A percentile compares a stretch with the other conserved stretches of the same genome.
These are phyloP conservation scores for Antrozous pallidus DNA, from an alignment of 2,797 vertebrate genomes.

Conservation along the genomic window DNA sequence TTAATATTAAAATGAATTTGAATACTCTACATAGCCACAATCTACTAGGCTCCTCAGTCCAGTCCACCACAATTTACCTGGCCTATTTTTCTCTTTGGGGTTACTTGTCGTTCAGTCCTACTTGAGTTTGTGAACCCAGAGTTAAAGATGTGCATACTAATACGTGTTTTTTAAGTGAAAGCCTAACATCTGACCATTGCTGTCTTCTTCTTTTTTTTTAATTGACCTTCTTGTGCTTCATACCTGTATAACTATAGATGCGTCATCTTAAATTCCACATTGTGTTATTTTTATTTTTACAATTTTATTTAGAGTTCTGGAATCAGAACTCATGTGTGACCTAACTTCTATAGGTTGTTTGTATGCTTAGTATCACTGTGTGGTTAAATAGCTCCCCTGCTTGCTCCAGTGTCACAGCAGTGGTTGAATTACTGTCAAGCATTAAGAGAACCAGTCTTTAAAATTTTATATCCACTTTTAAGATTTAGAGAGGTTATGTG, in stretches of 20 bases:
- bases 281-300: background rate
- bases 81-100: background rate
- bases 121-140: background rate
- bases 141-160: background rate
- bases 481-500: conserved; percentile 15
- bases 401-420: background rate
- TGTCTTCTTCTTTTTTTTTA: background rate
- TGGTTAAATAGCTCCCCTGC: background rate
- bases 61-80: background rate
- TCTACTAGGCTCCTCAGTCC: background rate
- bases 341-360: background rate
- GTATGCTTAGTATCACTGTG: background rate
- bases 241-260: background rate
- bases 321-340: background rate
- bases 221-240: background rate
- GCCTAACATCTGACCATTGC: background rate
- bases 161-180: background rate
- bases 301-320: background rate
- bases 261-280: background rate
- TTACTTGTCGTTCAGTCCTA: background rate
- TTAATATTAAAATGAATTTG: background rate
- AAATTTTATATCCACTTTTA: conserved; percentile 20
- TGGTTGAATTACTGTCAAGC: background rate
- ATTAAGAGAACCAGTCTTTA: conserved; percentile 6
- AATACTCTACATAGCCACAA: background rate